phyloP scores from a whole-genome alignment of 1,140 invertebrate species.

The Bombus picipes region DNA sequence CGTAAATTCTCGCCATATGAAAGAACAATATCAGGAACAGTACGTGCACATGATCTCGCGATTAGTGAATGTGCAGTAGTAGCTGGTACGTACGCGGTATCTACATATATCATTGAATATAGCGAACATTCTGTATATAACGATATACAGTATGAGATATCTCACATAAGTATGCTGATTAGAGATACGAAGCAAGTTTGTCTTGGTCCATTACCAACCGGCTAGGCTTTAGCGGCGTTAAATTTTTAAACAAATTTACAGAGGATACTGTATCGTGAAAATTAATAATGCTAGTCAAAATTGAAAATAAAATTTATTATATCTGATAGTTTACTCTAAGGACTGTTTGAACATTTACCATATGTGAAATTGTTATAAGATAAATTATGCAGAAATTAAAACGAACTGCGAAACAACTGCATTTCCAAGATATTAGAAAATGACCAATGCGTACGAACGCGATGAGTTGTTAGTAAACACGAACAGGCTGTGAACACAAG shows the following conservation, averaged over 20 bases:
- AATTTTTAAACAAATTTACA: too few relatives aligned
- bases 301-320: too few relatives aligned
- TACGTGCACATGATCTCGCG: background rate
- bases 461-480: constrained; percentile 15
- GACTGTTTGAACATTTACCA: too few relatives aligned
- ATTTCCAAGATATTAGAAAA: background rate
- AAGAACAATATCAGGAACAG: constrained; percentile 27
- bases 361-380: background rate
- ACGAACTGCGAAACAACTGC: too few relatives aligned
- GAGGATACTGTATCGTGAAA: too few relatives aligned
- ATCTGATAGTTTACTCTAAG: too few relatives aligned
- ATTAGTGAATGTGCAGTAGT: background rate
- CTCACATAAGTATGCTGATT: background rate
- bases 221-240: background rate
- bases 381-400: background rate
- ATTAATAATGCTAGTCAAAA: too few relatives aligned
- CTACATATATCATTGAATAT: background rate
- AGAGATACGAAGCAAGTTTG: background rate
- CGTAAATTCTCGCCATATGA: constrained; percentile 7
- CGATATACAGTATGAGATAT: background rate
- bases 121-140: background rate
- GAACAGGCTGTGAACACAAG: background rate
- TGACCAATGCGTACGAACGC: too few relatives aligned
- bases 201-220: background rate
- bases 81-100: too few relatives aligned